Evolutionary conservation across 2,888 invertebrate species (phyloP).

Genomic region (Microctonus brassicae): DNA sequence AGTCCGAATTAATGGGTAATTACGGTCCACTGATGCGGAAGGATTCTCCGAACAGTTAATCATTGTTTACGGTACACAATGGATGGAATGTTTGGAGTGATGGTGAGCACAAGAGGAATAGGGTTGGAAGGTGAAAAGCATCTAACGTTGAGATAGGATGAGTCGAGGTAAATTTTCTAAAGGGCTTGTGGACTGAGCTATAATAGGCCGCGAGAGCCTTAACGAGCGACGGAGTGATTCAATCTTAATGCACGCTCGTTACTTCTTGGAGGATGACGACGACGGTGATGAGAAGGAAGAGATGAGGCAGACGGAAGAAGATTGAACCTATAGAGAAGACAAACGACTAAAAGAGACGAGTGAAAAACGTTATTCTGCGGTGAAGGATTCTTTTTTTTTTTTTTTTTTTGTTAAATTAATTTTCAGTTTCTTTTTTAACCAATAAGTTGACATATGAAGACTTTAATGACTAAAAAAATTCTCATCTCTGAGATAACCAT

Average conservation of each 20-base stretch:
- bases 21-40: slow-evolving; percentile 47
- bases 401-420: neutral
- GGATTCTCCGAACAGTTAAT: slow-evolving; percentile 52
- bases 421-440: neutral
- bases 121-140: neutral
- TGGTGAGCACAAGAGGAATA: neutral
- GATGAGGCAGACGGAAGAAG: neutral
- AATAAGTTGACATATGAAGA: neutral
- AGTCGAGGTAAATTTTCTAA: slow-evolving; percentile 54
- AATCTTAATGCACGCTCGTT: slow-evolving; percentile 61
- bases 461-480: slow-evolving; percentile 4
- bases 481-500: slow-evolving; percentile 12
- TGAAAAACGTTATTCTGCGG: neutral
- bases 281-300: slow-evolving; percentile 27
- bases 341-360: neutral
- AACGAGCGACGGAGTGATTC: slow-evolving; percentile 61
- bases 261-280: slow-evolving; percentile 45
- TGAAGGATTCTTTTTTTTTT: neutral
- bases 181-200: slow-evolving; percentile 47
- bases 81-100: slow-evolving; percentile 40
- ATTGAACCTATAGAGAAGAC: neutral
- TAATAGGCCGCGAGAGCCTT: slow-evolving; percentile 56
- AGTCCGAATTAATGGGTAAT: slow-evolving; percentile 50
- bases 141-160: slow-evolving; percentile 1
- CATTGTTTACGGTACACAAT: slow-evolving; percentile 61